Percentiles rank a stretch among this genome's conserved stretches.
phyloP scores from a whole-genome alignment of 2,797 vertebrate genomes.

The Tragelaphus eurycerus region DNA sequence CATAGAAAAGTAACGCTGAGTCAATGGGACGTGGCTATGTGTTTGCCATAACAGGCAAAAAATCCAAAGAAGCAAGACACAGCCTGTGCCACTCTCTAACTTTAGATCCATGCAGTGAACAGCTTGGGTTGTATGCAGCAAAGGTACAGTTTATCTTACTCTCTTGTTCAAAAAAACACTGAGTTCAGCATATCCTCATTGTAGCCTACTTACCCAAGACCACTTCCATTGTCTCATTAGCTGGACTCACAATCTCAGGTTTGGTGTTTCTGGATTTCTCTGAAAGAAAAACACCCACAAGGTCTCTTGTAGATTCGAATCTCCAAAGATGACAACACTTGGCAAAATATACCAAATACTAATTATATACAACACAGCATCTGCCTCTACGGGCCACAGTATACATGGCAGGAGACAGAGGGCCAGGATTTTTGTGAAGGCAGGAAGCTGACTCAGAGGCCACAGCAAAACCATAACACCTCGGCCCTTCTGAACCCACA shows the following conservation, averaged over 20 bases:
- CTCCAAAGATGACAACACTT: neutral
- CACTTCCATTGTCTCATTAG: conserved; percentile 83
- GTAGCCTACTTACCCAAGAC: conserved; percentile 83
- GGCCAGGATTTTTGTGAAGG: neutral
- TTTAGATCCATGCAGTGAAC: neutral
- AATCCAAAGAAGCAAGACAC: neutral
- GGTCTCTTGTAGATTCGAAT: neutral
- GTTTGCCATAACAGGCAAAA: neutral
- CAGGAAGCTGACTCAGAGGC: neutral
- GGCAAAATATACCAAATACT: neutral
- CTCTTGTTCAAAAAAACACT: neutral
- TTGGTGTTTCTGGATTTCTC: neutral
- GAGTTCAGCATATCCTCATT: neutral
- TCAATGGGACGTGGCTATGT: neutral
- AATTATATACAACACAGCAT: neutral
- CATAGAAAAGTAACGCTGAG: neutral
- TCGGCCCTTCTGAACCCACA: neutral
- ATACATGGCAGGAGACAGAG: neutral
- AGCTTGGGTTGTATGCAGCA: neutral
- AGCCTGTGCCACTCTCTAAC: neutral
- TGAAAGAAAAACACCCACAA: conserved; percentile 72
- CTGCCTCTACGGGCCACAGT: neutral
- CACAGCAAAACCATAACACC: neutral
- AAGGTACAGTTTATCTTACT: neutral
- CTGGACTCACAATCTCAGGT: conserved; percentile 85